Percentiles rank a stretch among this genome's conserved stretches.
These are phyloP conservation scores for Drosophila setifemur DNA, from an alignment of 1,140 invertebrate genomes.

Conservation along the genomic window DNA sequence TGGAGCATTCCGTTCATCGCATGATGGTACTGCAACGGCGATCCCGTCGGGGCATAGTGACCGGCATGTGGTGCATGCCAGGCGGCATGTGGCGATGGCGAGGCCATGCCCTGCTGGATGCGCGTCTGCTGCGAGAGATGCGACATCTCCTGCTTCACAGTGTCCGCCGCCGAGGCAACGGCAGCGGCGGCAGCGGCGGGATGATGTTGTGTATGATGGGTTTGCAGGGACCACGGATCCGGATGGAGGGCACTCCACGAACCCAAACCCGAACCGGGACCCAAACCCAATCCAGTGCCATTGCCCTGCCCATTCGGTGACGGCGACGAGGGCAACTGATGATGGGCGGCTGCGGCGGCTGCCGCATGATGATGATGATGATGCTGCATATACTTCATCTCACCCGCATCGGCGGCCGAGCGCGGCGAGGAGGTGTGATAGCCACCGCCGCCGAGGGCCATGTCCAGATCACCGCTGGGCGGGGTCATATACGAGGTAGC, in stretches of 20 bases:
- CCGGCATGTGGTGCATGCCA: conserved; percentile 93
- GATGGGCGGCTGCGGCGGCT: conserved; percentile 86
- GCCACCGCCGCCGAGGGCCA: conserved; percentile 88
- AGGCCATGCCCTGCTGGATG: conserved; percentile 86
- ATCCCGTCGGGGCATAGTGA: conserved; percentile 90
- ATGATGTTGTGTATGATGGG: conserved; percentile 87
- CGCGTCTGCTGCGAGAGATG: conserved; percentile 84
- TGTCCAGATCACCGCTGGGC: conserved; percentile 90
- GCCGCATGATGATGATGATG: conserved; percentile 88
- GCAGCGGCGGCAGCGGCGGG: conserved; percentile 81
- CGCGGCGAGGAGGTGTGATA: conserved; percentile 90
- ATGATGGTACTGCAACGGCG: conserved; percentile 91
- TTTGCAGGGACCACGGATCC: conserved; percentile 91
- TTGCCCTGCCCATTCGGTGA: conserved; percentile 84
- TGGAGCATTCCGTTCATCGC: conserved; percentile 93
- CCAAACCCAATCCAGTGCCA: conserved; percentile 70
- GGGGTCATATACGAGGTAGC: conserved; percentile 93
- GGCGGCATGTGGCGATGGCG: conserved; percentile 86
- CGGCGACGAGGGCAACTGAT: conserved; percentile 87
- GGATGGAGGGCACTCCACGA: conserved; percentile 92
- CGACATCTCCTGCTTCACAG: conserved; percentile 88
- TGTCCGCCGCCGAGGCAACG: conserved; percentile 82
- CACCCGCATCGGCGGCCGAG: conserved; percentile 90
- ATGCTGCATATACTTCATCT: conserved; percentile 96
- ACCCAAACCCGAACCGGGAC: conserved; percentile 84